Base-by-base conservation (phyloP, 1,140 invertebrate genomes). In the Drosophila varians region DNA sequence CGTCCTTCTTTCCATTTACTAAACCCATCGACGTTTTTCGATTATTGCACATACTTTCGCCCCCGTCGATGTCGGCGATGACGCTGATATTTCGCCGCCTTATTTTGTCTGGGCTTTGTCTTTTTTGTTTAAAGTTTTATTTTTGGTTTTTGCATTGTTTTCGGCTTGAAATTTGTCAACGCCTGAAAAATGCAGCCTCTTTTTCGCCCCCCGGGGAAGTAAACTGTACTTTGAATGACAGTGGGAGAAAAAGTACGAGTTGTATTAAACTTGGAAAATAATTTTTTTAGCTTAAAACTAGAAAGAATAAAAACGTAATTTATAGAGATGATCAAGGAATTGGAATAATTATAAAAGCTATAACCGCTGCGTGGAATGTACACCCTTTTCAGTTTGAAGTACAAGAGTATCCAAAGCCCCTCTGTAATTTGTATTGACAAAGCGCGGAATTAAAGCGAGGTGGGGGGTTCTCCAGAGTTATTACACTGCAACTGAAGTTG, bases 11-110 rank as follows among this genome's bases (percentile, higher is more conserved):
- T n/a, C n/a, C n/a, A n/a, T n/a, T n/a, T 21, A 25, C 48, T 36
- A 55, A 23, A 16, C 36, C 38, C 52, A 43, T 49, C 79, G 80
- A 84, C 80, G 71, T 69, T 80, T 84, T 86, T 80, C 80, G 80
- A 79, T 84, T 84, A 84, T 84, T 86, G 79, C 79, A 66, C 75
- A 79, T 86, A 86, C 75, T 86, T 86, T 76, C 72, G 66, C 61
- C 66, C 26, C 65, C 66, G 31, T 64, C 52, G 62, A 66, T 51
- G 48, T 34, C 58, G 45, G 48, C 58, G 53, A 61, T 53, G 47
- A 51, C 23, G 42, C 31, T 47, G 42, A 49, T 54, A 56, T 53
- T 60, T 34, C 66, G 18, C 46, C 28, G 42, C 49, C 45, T 77
- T 68, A 56, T 77, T 73, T 61, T 48, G 28, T 51, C 34, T 52